A percentile compares a stretch with the other conserved stretches of the same genome.
Conservation (phyloP, 2,888 invertebrate genomes). For the Dolomedes plantarius region DNA sequence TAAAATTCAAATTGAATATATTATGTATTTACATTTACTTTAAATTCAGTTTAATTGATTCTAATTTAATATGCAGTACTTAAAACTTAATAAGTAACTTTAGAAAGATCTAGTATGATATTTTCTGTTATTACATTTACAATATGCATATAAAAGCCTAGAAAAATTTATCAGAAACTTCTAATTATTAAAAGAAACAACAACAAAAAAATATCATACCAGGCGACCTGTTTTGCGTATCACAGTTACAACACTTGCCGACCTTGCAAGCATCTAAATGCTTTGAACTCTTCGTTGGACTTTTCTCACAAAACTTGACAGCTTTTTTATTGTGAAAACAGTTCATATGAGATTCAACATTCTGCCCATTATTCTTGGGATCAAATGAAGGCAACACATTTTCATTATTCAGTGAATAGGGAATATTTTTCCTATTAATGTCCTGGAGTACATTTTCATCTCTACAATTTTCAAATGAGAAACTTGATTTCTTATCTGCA, state of each 20-base stretch:
- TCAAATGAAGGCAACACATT: conserved; percentile 56
- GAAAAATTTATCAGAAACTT: too few species aligned
- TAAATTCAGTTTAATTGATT: too few species aligned
- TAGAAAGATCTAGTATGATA: too few species aligned
- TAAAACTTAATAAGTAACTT: too few species aligned
- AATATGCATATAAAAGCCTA: too few species aligned
- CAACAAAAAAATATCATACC: conserved; percentile 9
- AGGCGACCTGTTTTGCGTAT: conserved; percentile 55
- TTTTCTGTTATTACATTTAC: too few species aligned
- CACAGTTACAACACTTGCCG: conserved; percentile 56
- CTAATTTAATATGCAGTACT: too few species aligned
- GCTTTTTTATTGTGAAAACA: conserved; percentile 81
- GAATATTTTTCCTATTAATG: conserved; percentile 38
- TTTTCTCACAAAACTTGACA: conserved; percentile 85
- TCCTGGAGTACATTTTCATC: conserved; percentile 51
- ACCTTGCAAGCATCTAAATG: conserved; percentile 56
- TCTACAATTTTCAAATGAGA: conserved; percentile 39
- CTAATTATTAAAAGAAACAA: not conserved
- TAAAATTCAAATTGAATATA: too few species aligned
- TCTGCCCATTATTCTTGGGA: conserved; percentile 28
- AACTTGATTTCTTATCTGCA: conserved; percentile 19
- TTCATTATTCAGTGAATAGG: conserved; percentile 39
- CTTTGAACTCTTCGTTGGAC: conserved; percentile 78
- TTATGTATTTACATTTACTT: too few species aligned
- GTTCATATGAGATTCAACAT: conserved; percentile 37